phyloP scores from a whole-genome alignment of 2,888 invertebrate genomes.

The Agriopis aurantiaria region DNA sequence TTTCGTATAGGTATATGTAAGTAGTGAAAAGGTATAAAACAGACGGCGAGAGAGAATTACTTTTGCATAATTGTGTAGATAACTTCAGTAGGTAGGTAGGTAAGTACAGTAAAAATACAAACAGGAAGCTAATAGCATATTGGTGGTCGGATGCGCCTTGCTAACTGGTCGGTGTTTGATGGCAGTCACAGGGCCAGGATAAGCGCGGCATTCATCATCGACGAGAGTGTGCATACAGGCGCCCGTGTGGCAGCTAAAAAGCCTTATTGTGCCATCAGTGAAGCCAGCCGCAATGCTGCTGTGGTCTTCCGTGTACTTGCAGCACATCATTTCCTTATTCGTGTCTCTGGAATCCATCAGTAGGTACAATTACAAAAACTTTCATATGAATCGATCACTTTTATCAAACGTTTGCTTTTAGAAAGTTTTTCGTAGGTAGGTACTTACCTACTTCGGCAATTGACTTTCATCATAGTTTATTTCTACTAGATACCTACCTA shows the following conservation, averaged over 20 bases:
- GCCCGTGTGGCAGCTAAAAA: conserved; percentile 84
- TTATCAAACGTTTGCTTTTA: no score
- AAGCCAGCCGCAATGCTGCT: conserved; percentile 87
- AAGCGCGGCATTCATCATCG: conserved; percentile 84
- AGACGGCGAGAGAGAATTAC: background rate
- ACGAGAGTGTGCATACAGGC: conserved; percentile 77
- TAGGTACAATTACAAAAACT: background rate
- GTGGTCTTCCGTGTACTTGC: conserved; percentile 87
- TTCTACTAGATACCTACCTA: no score
- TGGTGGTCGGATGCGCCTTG: conserved; percentile 86
- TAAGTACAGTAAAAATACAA: conserved; percentile 51
- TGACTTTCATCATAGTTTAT: no score
- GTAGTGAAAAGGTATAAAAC: background rate
- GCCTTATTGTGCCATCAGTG: conserved; percentile 85
- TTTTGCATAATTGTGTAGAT: background rate
- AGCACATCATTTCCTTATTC: conserved; percentile 83
- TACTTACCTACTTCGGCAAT: no score
- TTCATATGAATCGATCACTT: no score
- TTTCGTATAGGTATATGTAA: no score
- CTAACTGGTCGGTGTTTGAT: conserved; percentile 88
- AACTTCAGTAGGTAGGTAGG: background rate
- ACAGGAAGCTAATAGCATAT: conserved; percentile 87
- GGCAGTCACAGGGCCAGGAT: conserved; percentile 86
- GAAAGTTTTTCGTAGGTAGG: no score
- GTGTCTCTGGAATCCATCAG: conserved; percentile 73